Evolutionary conservation across 1,140 invertebrate genomes (phyloP).

Genomic region (Pseudomyrmex flavicornis): DNA sequence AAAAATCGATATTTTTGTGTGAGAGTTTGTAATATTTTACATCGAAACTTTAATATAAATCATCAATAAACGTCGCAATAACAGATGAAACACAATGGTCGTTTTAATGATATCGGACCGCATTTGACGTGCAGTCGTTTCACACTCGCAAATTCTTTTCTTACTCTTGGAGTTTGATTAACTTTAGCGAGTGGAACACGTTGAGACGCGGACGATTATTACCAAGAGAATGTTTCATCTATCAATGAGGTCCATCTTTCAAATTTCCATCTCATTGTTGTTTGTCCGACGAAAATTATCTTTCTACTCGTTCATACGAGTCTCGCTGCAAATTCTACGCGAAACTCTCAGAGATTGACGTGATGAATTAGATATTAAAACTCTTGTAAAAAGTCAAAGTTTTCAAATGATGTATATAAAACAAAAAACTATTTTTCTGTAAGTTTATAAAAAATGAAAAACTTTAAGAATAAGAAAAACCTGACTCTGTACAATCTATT

Average conservation of each 20-base stretch:
- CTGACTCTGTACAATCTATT: slow-evolving; percentile 11
- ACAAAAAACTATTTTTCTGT: no score
- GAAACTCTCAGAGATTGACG: background rate
- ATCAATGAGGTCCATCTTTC: background rate
- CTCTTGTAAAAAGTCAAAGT: background rate
- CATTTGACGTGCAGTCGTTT: background rate
- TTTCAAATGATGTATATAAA: background rate
- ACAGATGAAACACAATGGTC: background rate
- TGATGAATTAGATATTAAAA: background rate
- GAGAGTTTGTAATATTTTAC: background rate
- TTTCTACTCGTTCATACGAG: background rate
- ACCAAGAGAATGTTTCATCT: slow-evolving; percentile 13
- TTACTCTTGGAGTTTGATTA: slow-evolving; percentile 61
- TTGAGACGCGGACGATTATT: slow-evolving; percentile 17
- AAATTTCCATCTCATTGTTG: slow-evolving; percentile 5
- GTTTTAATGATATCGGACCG: background rate
- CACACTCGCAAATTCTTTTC: slow-evolving; percentile 39
- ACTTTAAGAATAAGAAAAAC: slow-evolving; percentile 17
- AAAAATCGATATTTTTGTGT: background rate
- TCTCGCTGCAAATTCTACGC: background rate
- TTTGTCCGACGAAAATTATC: background rate
- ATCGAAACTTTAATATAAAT: background rate
- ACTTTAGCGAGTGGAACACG: slow-evolving; percentile 14
- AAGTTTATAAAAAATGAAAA: slow-evolving; percentile 7
- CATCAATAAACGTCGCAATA: background rate